Conservation (phyloP, 2,888 invertebrate genomes). For the Tinea trinotella region DNA sequence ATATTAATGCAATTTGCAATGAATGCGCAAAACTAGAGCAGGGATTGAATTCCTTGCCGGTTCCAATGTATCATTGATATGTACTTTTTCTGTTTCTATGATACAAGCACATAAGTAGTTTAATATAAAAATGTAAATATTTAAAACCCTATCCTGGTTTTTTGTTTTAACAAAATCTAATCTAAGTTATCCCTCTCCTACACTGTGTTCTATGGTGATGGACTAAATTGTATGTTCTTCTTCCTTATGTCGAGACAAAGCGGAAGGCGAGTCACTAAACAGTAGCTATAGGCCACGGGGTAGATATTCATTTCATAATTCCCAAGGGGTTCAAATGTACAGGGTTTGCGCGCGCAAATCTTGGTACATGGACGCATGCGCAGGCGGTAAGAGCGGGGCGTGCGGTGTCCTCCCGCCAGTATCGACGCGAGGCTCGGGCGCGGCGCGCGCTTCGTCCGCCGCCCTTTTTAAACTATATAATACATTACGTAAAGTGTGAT, state of each 20-base stretch:
- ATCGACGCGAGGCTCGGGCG: slow-evolving; percentile 72
- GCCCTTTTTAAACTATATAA: slow-evolving; percentile 27
- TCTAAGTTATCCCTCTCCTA: too few species aligned
- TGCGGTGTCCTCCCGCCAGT: slow-evolving; percentile 43
- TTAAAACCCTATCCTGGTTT: too few species aligned
- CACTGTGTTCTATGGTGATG: not conserved
- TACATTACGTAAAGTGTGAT: slow-evolving; percentile 63
- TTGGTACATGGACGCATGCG: slow-evolving; percentile 25
- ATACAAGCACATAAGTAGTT: too few species aligned
- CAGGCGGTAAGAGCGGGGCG: slow-evolving; percentile 38
- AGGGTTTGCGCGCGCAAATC: not conserved
- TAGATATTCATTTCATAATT: not conserved
- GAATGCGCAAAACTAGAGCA: too few species aligned
- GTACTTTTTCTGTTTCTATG: too few species aligned
- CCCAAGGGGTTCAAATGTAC: not conserved
- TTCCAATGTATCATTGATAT: too few species aligned
- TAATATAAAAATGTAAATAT: too few species aligned
- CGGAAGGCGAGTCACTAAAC: slow-evolving; percentile 8
- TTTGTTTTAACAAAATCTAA: too few species aligned
- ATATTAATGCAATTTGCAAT: too few species aligned
- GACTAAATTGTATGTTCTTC: not conserved
- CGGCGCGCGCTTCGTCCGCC: slow-evolving; percentile 63
- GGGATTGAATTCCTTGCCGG: too few species aligned
- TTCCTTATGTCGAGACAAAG: not conserved
- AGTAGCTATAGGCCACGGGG: not conserved